These are phyloP conservation scores for Fissipunctia ypsillon DNA, from an alignment of 2,888 invertebrate species.

Conservation along the genomic window DNA sequence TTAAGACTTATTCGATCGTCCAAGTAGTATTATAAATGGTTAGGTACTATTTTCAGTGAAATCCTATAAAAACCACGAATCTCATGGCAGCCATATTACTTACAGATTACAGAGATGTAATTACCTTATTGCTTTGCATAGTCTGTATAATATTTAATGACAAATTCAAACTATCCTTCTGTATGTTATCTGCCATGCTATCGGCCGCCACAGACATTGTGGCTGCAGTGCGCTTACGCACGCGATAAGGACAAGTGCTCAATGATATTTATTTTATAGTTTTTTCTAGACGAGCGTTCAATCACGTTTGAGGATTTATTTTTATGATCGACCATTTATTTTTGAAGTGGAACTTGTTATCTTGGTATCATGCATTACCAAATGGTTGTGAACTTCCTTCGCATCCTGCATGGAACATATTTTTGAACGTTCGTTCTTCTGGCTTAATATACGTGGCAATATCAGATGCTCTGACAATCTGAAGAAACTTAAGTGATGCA, in stretches of 20 bases:
- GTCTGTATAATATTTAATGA: not conserved
- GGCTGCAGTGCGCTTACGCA: conserved; percentile 64
- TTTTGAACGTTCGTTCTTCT: not conserved
- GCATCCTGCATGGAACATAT: not conserved
- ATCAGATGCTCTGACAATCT: not conserved
- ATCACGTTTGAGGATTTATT: conserved; percentile 24
- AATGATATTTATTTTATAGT: conserved; percentile 37
- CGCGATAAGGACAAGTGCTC: conserved; percentile 65
- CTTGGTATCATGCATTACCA: not conserved
- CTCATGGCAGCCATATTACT: not conserved
- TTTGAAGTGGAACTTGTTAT: not conserved
- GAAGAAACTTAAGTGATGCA: not conserved
- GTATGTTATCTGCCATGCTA: conserved; percentile 6
- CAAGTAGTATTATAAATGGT: too few relatives aligned
- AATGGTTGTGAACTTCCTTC: not conserved
- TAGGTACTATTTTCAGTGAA: too few relatives aligned
- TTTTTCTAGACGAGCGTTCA: conserved; percentile 17
- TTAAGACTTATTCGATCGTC: too few relatives aligned
- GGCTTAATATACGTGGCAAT: not conserved
- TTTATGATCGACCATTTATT: not conserved
- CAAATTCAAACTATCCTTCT: conserved; percentile 29
- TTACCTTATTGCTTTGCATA: not conserved
- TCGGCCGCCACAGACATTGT: conserved; percentile 59
- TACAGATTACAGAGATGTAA: not conserved
- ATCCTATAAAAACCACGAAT: not conserved